These are phyloP conservation scores for Arbacia lixula DNA, from an alignment of 53 echinoderm and acorn worm species.

Conservation along the genomic window DNA sequence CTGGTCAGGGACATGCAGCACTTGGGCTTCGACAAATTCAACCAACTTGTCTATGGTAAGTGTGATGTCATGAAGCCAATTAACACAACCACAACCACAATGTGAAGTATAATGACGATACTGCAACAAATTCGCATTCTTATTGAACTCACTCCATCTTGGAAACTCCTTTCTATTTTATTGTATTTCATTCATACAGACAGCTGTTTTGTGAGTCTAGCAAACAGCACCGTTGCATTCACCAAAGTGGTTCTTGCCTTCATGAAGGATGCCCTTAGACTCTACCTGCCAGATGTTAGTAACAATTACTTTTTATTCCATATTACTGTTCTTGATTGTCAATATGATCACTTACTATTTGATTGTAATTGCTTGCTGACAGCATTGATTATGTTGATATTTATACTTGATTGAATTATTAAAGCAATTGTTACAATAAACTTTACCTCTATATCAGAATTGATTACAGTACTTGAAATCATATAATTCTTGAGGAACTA, in stretches of 20 bases:
- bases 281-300: conserved; percentile 92
- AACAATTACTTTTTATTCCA: no score
- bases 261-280: conserved; percentile 79
- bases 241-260: conserved; percentile 85
- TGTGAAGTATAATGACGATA: neutral
- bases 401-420: no score
- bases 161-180: neutral
- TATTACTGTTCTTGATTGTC: no score
- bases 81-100: neutral
- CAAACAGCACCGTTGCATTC: conserved; percentile 88
- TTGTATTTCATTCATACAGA: conserved; percentile 47
- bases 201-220: conserved; percentile 86
- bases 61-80: neutral
- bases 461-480: no score
- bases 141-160: neutral
- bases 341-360: no score
- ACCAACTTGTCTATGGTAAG: conserved; percentile 88
- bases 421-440: no score
- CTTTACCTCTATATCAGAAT: no score
- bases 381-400: no score
- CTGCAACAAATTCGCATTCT: neutral
- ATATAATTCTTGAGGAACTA: no score
- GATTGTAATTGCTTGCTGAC: no score
- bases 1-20: conserved; percentile 90
- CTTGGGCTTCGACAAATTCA: conserved; percentile 84